These are phyloP conservation scores for Trichomalopsis sarcophagae DNA, from an alignment of 1,140 invertebrate species.

Conservation along the genomic window DNA sequence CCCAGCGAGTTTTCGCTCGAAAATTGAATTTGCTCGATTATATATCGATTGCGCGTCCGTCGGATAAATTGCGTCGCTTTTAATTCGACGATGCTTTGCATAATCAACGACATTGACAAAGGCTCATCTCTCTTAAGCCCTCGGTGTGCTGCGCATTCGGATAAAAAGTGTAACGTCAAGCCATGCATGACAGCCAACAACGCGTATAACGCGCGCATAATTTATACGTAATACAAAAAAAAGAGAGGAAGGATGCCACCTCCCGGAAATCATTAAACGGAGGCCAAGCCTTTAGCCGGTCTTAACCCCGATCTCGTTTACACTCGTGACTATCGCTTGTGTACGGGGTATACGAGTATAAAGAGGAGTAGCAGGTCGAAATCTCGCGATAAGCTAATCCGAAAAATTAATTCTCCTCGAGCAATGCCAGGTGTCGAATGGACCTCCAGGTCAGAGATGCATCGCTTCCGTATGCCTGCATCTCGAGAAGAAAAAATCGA, in stretches of 20 bases:
- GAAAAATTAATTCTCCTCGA: conserved; percentile 71
- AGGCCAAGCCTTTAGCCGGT: conserved; percentile 64
- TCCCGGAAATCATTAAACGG: conserved; percentile 66
- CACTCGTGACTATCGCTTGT: conserved; percentile 22
- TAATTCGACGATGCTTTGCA: not conserved
- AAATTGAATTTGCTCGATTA: not conserved
- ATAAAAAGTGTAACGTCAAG: not conserved
- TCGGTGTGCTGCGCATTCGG: not conserved
- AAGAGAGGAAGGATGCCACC: conserved; percentile 30
- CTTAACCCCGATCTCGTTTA: conserved; percentile 64
- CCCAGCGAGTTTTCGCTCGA: not conserved
- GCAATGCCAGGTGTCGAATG: conserved; percentile 67
- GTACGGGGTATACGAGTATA: not conserved
- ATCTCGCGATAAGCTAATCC: conserved; percentile 71
- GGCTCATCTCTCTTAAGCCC: not conserved
- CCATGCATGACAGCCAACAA: not conserved
- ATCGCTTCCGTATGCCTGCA: not conserved
- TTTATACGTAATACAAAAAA: conserved; percentile 10
- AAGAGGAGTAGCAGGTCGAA: conserved; percentile 64
- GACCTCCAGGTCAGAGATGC: conserved; percentile 48
- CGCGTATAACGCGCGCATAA: not conserved
- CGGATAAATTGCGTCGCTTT: not conserved
- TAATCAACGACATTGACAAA: not conserved
- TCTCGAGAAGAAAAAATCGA: conserved; percentile 8
- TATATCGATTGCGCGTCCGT: too few relatives aligned